Base-by-base conservation (phyloP, 2,888 invertebrate species). In the Agrilus cyanescens region DNA sequence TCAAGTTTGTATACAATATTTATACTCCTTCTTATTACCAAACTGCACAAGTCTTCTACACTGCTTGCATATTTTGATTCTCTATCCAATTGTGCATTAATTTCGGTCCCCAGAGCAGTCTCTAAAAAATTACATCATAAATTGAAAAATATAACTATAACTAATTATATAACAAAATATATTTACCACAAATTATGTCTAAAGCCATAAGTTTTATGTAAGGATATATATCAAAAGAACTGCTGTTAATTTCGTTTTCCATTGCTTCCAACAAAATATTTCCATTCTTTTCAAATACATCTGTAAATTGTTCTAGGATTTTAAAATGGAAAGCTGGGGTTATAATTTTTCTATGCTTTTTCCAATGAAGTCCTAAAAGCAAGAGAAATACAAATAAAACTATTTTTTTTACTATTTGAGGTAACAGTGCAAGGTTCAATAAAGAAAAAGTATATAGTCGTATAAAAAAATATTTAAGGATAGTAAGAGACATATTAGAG, bases 261-360 rank as follows among this genome's bases (percentile, higher is more conserved):
- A 85, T 59, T 53, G 76, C 75, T 1, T 73, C 59, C 0, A 75
- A 60, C 44, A 86, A 65, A 13, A 77, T 66, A 33, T 66, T 62
- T 12, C 74, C 69, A 46, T 82, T 79, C 43, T 73, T 73, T 53
- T 82, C 75, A 57, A 86, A 84, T 0, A 81, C 74, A 4, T 77
- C 75, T 5, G 82, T 61, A 60, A 84, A 85, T 52, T 80, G 75
- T 56, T 83, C 78, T 41, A 86, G 62, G 44, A 85, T 83, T 55
- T 78, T 78, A 58, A 85, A 85, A 62, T 87, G 86, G 61, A 85
- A 86, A 0, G 85, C 75, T 1, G 85, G 85, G 0, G 85, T 85
- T 38, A 87, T 63, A 47, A 85, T 73, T 60, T 81, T 82, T 14
- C 86, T 71, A 48, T 80, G 73, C 1, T 62, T 65, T 50, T 71